A percentile compares a stretch with the other conserved stretches of the same genome.
phyloP scores from a whole-genome alignment of 64 coral and sea anemone genomes.

The Pocillopora damicornis region DNA sequence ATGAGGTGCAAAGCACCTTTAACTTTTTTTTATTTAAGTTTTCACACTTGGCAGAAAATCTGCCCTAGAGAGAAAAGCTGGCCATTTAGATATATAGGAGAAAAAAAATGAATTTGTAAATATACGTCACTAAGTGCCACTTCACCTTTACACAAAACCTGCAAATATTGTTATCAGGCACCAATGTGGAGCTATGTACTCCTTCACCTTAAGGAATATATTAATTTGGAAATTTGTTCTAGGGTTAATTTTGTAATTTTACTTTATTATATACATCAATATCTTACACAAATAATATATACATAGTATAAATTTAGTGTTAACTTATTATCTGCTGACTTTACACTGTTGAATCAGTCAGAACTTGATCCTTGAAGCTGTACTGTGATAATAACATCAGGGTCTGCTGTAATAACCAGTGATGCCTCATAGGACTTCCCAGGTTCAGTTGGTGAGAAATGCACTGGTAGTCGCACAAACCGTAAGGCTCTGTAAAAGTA shows the following conservation, averaged over 20 bases:
- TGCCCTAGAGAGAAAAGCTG: too few relatives aligned
- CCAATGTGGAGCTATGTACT: too few relatives aligned
- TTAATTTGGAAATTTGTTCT: too few relatives aligned
- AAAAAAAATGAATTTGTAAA: not conserved
- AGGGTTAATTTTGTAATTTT: too few relatives aligned
- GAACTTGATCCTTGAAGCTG: slow-evolving; percentile 30
- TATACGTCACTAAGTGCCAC: not conserved
- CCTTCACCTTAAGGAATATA: too few relatives aligned
- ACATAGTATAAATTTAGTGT: not conserved
- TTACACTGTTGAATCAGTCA: not conserved
- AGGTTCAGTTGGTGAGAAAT: slow-evolving; percentile 52
- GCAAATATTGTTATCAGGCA: too few relatives aligned
- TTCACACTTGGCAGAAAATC: too few relatives aligned
- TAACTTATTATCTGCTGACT: not conserved
- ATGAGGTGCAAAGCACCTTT: too few relatives aligned
- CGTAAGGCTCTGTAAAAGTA: slow-evolving; percentile 7
- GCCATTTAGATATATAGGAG: too few relatives aligned
- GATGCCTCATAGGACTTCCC: slow-evolving; percentile 19
- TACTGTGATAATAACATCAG: slow-evolving; percentile 3
- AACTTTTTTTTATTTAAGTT: too few relatives aligned
- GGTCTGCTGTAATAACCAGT: slow-evolving; percentile 24
- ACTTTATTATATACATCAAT: not conserved
- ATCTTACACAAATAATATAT: not conserved
- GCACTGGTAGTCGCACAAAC: slow-evolving; percentile 56
- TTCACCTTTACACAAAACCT: too few relatives aligned